phyloP scores from a whole-genome alignment of 1,140 invertebrate species.

The Sarcophaga bullata region DNA sequence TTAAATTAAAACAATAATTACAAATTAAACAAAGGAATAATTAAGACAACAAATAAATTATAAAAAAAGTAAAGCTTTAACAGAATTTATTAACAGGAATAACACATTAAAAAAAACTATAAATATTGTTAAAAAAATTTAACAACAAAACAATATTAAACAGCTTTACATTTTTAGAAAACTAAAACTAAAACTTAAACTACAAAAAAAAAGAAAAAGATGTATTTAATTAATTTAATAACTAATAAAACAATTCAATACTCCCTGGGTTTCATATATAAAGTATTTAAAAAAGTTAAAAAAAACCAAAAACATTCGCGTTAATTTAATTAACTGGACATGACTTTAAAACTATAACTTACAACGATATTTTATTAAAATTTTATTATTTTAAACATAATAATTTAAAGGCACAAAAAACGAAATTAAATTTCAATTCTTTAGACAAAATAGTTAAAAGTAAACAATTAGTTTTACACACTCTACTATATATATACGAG shows the following conservation, averaged over 20 bases:
- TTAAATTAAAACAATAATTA: no score
- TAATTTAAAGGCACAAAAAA: no score
- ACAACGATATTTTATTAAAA: neutral
- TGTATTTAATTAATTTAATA: neutral
- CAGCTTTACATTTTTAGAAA: conserved; percentile 16
- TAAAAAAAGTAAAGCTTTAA: conserved; percentile 13
- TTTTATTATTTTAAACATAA: neutral
- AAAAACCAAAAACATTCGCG: no score
- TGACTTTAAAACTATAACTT: neutral
- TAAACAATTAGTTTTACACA: no score
- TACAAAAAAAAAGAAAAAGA: neutral
- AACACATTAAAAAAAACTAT: neutral
- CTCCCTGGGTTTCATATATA: neutral
- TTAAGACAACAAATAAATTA: neutral
- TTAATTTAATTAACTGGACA: neutral
- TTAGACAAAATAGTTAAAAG: no score
- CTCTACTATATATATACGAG: no score
- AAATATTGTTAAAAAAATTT: neutral
- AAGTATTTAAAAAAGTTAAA: neutral
- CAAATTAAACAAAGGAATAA: no score
- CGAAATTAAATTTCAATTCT: no score
- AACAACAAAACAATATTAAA: neutral
- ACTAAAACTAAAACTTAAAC: neutral
- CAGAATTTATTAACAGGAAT: neutral
- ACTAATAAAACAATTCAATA: conserved; percentile 4